A percentile compares a stretch with the other conserved stretches of the same genome.
phyloP scores from a whole-genome alignment of 1,140 invertebrate genomes.

The silkworm (Bombyx mori) region ASM3026992v2 NC_085121.1:932001-932500 shows the following conservation, averaged over 20 bases:
- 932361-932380: conserved; percentile 51
- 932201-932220: conserved; percentile 4
- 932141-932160: no score
- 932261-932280: conserved; percentile 52
- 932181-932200: no score
- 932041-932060: no score
- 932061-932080: no score
- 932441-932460: conserved; percentile 30
- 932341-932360: conserved; percentile 45
- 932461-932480: conserved; percentile 55
- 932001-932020: no score
- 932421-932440: neutral
- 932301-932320: conserved; percentile 50
- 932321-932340: conserved; percentile 53
- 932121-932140: no score
- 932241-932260: conserved; percentile 45
- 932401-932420: conserved; percentile 28
- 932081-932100: no score
- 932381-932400: conserved; percentile 34
- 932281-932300: conserved; percentile 41
- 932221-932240: conserved; percentile 46
- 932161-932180: no score
- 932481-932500: conserved; percentile 44
- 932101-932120: no score
- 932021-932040: no score